phyloP scores from a whole-genome alignment of 2,888 invertebrate species.

The Pasiphila rectangulata region DNA sequence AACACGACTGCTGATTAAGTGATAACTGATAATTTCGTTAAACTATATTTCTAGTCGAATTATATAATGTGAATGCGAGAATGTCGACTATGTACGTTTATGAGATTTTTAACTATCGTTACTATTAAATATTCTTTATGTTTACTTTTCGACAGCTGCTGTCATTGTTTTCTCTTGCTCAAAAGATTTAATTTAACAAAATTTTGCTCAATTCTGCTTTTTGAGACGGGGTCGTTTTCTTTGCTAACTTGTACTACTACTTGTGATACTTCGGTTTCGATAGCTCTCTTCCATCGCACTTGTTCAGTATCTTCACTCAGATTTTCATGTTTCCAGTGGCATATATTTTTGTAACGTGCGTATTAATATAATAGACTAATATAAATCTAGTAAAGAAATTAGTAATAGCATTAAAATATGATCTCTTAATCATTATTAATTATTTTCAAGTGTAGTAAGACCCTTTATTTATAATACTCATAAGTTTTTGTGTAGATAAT shows the following conservation, averaged over 20 bases:
- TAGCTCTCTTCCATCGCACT: constrained; percentile 42
- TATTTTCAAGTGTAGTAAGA: constrained; percentile 71
- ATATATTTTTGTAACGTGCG: constrained; percentile 67
- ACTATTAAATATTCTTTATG: constrained; percentile 43
- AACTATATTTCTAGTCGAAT: constrained; percentile 77
- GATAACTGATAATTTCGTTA: constrained; percentile 72
- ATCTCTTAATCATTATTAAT: constrained; percentile 82
- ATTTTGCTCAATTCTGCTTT: constrained; percentile 73
- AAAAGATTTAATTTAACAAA: constrained; percentile 72
- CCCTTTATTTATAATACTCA: constrained; percentile 80
- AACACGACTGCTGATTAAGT: constrained; percentile 78
- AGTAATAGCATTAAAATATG: constrained; percentile 77
- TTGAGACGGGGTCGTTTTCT: constrained; percentile 31
- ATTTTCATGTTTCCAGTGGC: constrained; percentile 62
- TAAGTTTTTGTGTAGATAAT: constrained; percentile 73
- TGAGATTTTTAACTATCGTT: constrained; percentile 45
- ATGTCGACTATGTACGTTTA: constrained; percentile 63
- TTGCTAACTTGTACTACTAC: constrained; percentile 7
- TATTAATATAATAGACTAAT: constrained; percentile 72
- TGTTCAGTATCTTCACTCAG: constrained; percentile 51
- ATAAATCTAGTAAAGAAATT: constrained; percentile 71
- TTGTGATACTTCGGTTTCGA: constrained; percentile 20
- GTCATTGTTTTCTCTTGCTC: constrained; percentile 73
- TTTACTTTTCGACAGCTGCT: constrained; percentile 63
- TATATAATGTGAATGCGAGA: constrained; percentile 55